Conservation (phyloP, 2,113 vertebrate species). For the Cichladusa arquata region DNA sequence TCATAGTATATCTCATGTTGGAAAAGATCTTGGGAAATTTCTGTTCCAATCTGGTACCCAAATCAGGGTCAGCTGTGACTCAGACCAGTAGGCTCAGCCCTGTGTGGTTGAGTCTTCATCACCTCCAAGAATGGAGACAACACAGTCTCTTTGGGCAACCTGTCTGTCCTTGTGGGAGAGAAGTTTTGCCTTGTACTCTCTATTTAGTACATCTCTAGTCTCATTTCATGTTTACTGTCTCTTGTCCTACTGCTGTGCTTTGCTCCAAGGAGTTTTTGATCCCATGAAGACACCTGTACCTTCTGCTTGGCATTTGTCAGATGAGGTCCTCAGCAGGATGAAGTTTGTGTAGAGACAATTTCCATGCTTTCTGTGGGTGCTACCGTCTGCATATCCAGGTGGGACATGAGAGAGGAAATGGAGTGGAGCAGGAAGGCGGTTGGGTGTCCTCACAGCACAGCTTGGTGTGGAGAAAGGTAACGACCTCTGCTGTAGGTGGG, state of each 20-base stretch:
- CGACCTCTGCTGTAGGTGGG: not conserved
- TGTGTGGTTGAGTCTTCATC: not conserved
- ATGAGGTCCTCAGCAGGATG: not conserved
- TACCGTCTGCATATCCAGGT: not conserved
- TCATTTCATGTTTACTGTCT: not conserved
- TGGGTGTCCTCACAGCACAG: not conserved
- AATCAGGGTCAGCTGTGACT: not conserved
- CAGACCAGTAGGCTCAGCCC: not conserved
- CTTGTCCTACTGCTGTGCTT: not conserved
- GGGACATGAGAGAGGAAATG: not conserved
- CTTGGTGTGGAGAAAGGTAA: not conserved
- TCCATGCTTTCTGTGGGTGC: not conserved
- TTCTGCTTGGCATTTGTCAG: not conserved
- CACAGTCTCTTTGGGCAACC: not conserved
- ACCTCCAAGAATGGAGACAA: not conserved
- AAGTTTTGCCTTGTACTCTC: not conserved
- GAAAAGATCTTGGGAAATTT: not conserved
- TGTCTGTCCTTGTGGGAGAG: not conserved
- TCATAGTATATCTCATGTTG: not conserved
- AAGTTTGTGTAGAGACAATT: not conserved
- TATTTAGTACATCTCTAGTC: not conserved
- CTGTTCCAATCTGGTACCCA: not conserved
- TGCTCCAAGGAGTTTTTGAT: not conserved
- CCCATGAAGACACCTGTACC: not conserved
- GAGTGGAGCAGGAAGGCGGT: not conserved